Conservation (phyloP, 2,888 invertebrate genomes). For the Pristionchus mayeri region DNA sequence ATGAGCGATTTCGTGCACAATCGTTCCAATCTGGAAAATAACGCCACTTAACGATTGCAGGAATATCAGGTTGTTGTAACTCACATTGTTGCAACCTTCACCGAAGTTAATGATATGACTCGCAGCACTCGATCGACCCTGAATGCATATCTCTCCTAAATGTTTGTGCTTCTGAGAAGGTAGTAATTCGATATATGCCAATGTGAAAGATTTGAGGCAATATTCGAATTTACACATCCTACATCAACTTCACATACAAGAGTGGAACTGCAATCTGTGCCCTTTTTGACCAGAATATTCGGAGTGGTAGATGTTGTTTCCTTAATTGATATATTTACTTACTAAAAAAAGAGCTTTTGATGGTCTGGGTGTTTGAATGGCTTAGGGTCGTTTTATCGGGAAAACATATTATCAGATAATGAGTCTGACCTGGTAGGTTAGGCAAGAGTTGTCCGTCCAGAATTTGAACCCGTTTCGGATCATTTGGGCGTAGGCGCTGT, state of each 20-base stretch:
- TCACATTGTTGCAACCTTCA: slow-evolving; percentile 5
- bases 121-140: too few relatives aligned
- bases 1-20: slow-evolving; percentile 34
- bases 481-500: neutral
- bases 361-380: too few relatives aligned
- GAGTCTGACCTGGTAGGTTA: neutral
- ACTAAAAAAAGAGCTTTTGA: too few relatives aligned
- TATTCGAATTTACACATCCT: too few relatives aligned
- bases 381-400: too few relatives aligned
- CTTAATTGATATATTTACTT: too few relatives aligned
- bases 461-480: neutral
- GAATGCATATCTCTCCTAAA: too few relatives aligned
- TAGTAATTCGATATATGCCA: too few relatives aligned
- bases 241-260: neutral
- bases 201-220: too few relatives aligned
- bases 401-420: too few relatives aligned
- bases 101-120: neutral
- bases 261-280: neutral
- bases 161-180: neutral
- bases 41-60: too few relatives aligned
- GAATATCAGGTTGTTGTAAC: neutral
- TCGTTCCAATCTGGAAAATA: slow-evolving; percentile 27
- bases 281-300: neutral
- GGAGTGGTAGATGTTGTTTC: slow-evolving; percentile 4
- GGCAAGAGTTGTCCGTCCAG: slow-evolving; percentile 10